Base-by-base conservation (phyloP, 2,888 invertebrate genomes). In the Microctonus aethiopoides region DNA sequence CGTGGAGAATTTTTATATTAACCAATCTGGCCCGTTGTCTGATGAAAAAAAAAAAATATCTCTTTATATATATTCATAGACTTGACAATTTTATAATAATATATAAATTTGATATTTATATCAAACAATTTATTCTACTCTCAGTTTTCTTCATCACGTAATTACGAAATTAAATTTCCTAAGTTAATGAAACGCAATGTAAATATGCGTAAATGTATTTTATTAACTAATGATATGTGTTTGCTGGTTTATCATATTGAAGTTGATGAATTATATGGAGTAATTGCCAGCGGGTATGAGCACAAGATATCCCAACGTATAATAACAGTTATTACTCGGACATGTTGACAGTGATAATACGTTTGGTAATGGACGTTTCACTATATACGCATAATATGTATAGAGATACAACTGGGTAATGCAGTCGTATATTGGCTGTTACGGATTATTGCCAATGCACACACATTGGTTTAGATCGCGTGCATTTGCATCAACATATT, bases 281-380 rank as follows among this genome's bases (percentile, higher is more conserved):
- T 26, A n/a, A 26, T 24, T 24, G 46, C 46, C 46, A 16, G 46
- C 46, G 20, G 46, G 20, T 16, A 46, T 46, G 16, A 46, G 7
- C 46, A 46, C 46, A 46, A 46, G n/a, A 6, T 13, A 24, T 22
- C 54, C 11, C 54, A 13, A 26, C 3, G 54, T 54, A 22, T 54
- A 54, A 54, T 54, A 54, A 54, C 54, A 54, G 54, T 54, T 26
- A 54, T 54, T 54, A 54, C n/a, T 26, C 24, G 69, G 67, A 72
- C 75, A 77, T 82, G 81, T 84, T 84, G 82, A 83, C 83, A 80
- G 79, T 81, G 78, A 80, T 84, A 82, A 81, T 81, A 78, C 70
- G 77, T 77, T 79, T 79, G 79, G 77, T 62, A 32, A 46, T 20
- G 6, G 51, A 62, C 29, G 22, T 59, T 46, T 41, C 16, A 29